Percentiles rank a stretch among this genome's conserved stretches.
Evolutionary conservation across 2,113 vertebrate genomes (phyloP).

Genomic region (Zootoca vivipara): DNA sequence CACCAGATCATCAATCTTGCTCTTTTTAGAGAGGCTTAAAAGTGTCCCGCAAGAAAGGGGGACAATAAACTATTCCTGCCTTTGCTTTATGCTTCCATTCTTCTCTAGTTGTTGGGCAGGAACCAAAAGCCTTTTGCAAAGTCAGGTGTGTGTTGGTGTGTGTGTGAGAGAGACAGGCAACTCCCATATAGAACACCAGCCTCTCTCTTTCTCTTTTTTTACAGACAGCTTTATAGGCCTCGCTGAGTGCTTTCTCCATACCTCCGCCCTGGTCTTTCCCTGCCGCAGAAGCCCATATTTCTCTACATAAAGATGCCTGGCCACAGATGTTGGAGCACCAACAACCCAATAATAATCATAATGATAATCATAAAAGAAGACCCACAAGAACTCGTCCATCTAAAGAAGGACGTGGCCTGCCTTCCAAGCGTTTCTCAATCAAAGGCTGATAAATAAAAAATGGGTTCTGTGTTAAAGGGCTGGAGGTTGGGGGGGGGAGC

Average conservation of each 20-base stretch:
- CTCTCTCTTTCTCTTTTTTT: neutral
- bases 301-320: constrained; percentile 43
- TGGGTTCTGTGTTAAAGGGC: constrained; percentile 59
- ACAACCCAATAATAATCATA: neutral
- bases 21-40: constrained; percentile 35
- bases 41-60: neutral
- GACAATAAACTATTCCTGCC: constrained; percentile 16
- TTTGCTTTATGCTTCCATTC: constrained; percentile 29
- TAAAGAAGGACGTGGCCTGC: constrained; percentile 56
- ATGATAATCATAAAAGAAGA: neutral
- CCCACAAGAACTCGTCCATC: constrained; percentile 43
- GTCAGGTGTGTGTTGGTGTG: too few relatives aligned
- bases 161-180: neutral
- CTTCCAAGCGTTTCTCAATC: constrained; percentile 64
- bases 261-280: accelerated
- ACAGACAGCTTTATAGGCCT: neutral
- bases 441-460: constrained; percentile 74
- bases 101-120: neutral
- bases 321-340: constrained; percentile 25
- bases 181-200: neutral
- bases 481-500: constrained; percentile 35
- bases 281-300: neutral
- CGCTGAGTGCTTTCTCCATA: neutral
- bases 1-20: constrained; percentile 36
- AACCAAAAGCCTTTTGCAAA: neutral